A percentile compares a stretch with the other conserved stretches of the same genome.
Evolutionary conservation across 2,113 vertebrate species (phyloP).

Genomic region (Myotis yumanensis): DNA sequence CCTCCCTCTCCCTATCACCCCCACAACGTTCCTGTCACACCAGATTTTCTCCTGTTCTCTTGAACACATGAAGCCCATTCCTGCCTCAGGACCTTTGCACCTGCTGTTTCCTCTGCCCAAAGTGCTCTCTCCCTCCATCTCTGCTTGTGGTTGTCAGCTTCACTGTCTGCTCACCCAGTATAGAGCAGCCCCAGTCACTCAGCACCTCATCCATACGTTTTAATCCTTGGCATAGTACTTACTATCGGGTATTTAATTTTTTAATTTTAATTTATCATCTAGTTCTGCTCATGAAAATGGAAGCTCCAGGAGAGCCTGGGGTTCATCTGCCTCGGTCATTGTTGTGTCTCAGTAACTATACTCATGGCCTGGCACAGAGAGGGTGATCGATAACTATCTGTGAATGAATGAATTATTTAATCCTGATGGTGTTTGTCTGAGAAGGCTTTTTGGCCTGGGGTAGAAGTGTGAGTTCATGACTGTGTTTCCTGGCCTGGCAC

Average conservation of each 20-base stretch:
- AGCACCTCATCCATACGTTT: background rate
- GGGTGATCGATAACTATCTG: conserved; percentile 60
- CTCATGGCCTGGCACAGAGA: conserved; percentile 1
- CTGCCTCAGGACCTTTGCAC: conserved; percentile 20
- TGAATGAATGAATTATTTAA: conserved; percentile 63
- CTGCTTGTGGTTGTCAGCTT: background rate
- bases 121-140: background rate
- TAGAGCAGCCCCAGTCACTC: background rate
- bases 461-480: conserved; percentile 74
- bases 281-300: background rate
- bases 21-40: fast-evolving
- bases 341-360: conserved; percentile 15
- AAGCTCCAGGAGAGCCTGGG: background rate
- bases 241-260: conserved; percentile 20
- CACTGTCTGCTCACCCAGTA: background rate
- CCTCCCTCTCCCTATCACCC: fast-evolving
- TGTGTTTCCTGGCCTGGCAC: conserved; percentile 78
- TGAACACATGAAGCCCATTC: background rate
- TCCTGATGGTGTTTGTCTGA: conserved; percentile 43
- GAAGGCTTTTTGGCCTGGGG: conserved; percentile 66
- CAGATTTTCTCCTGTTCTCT: background rate
- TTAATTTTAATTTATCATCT: conserved; percentile 52
- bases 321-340: conserved; percentile 34
- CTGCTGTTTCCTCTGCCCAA: background rate
- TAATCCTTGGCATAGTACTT: background rate